Conservation (phyloP, 2,113 vertebrate genomes). For the Lethenteron camtschaticum region DNA sequence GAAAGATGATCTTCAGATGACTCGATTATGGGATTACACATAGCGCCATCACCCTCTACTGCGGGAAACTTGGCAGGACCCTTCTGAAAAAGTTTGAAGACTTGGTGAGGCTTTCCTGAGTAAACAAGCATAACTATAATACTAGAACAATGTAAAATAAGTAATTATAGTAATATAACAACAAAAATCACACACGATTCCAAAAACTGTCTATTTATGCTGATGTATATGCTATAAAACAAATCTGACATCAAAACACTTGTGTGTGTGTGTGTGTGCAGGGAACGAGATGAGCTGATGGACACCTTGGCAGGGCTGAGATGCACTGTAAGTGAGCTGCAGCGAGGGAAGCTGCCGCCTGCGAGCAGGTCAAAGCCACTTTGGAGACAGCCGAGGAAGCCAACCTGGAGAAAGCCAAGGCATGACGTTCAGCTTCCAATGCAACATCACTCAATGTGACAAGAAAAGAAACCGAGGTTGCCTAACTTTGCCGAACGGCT, state of each 20-base stretch:
- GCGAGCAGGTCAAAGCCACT: conserved; percentile 55
- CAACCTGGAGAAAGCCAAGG: conserved; percentile 49
- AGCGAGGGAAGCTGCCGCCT: conserved; percentile 48
- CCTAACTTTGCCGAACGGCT: too few relatives aligned
- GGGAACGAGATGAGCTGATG: conserved; percentile 68
- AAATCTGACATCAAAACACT: too few relatives aligned
- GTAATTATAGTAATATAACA: fast-evolving
- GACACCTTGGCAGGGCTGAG: conserved; percentile 31
- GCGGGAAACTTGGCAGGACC: too few relatives aligned
- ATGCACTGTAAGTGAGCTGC: conserved; percentile 29
- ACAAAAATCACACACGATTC: background rate
- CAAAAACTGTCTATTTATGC: conserved; percentile 6
- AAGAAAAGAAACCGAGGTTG: too few relatives aligned
- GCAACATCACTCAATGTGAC: too few relatives aligned
- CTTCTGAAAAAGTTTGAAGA: too few relatives aligned
- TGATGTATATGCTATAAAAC: too few relatives aligned
- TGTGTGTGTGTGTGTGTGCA: conserved; percentile 15
- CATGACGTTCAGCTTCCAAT: conserved; percentile 12
- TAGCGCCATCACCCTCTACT: too few relatives aligned
- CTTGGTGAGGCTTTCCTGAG: too few relatives aligned
- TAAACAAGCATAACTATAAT: too few relatives aligned
- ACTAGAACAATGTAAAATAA: background rate
- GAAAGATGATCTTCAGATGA: too few relatives aligned
- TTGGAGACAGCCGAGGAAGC: conserved; percentile 65
- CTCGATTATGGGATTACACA: too few relatives aligned